Percentiles rank a stretch among this genome's conserved stretches.
Evolutionary conservation across 2,113 vertebrate species (phyloP).

Genomic region (Colinus virginianus): DNA sequence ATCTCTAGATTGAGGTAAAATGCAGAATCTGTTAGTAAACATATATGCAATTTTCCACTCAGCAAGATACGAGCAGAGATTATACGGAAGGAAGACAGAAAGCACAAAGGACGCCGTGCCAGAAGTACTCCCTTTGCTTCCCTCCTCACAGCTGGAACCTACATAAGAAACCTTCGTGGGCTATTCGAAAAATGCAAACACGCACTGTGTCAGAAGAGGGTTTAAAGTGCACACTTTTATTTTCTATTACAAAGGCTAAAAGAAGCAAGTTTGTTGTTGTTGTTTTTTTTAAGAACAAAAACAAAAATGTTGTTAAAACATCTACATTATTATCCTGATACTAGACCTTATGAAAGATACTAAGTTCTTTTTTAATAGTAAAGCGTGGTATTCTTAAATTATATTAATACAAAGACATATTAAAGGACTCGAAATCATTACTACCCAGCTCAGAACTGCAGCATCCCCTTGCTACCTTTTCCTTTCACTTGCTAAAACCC

Average conservation of each 20-base stretch:
- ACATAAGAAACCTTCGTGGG: background rate
- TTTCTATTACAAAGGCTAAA: slow-evolving; percentile 83
- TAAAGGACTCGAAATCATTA: slow-evolving; percentile 78
- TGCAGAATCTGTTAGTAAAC: background rate
- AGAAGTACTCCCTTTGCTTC: background rate
- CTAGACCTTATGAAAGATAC: slow-evolving; percentile 82
- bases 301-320: slow-evolving; percentile 82
- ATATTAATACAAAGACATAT: slow-evolving; percentile 83
- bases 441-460: slow-evolving; percentile 77
- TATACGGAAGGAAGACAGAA: background rate
- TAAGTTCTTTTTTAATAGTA: slow-evolving; percentile 83
- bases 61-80: background rate
- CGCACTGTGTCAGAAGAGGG: slow-evolving; percentile 41
- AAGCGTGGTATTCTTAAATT: slow-evolving; percentile 87
- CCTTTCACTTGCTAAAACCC: slow-evolving; percentile 2
- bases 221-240: slow-evolving; percentile 81
- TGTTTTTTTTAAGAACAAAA: slow-evolving; percentile 83
- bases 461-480: slow-evolving; percentile 48
- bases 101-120: background rate
- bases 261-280: slow-evolving; percentile 78
- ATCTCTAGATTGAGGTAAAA: background rate
- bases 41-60: background rate
- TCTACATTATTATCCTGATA: slow-evolving; percentile 85
- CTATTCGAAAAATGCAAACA: background rate
- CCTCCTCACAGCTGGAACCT: background rate